Evolutionary conservation across 2,113 vertebrate species (phyloP), one percentile per base, ranked within the genome.

Genomic region (Morone chrysops): DNA sequence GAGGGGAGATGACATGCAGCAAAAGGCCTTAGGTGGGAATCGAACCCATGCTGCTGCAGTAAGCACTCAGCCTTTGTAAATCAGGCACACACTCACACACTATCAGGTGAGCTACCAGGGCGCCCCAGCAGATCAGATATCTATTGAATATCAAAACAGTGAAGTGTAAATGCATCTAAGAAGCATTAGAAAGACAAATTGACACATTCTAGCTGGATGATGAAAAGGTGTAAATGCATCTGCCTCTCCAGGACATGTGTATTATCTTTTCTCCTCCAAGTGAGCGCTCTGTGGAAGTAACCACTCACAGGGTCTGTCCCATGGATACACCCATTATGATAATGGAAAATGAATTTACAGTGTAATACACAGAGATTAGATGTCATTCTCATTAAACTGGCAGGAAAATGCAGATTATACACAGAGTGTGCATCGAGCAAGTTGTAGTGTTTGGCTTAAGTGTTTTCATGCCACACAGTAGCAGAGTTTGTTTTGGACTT

Each of bases 371-470:
- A 16, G 4, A 68, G 13, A 18, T 53, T 7, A 38, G 4, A 56
- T 41, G 7, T 22, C 0, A 31, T 36, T 57, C 6, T 25, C 16
- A 36, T 47, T 20, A 8, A 48, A 57, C 11, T 1, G 1, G 54
- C 6, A 43, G 20, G 6, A 13, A 53, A 65, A 25, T 12, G n/a
- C 31, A 25, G 48, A 75, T 31, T 31, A 53, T 9, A 8, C 6
- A 31, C 10, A 66, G 62, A 66, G 45, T 40, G 74, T 56, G 22
- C 40, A 76, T 36, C 12, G 9, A 67, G 62, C 63, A 48, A 31
- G 41, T 2, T 54, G 6, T 56, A 17, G 2, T 54, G 14, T 66
- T 56, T 41, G 38, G 5, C 10, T 22, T 7, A 41, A 43, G 61
- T 43, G 40, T 43, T n/a, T 43, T n/a, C 61, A 43, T n/a, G 40